A percentile compares a stretch with the other conserved stretches of the same genome.
These are phyloP conservation scores for Cistogaster globosa DNA, from an alignment of 2,888 invertebrate species.

Conservation along the genomic window DNA sequence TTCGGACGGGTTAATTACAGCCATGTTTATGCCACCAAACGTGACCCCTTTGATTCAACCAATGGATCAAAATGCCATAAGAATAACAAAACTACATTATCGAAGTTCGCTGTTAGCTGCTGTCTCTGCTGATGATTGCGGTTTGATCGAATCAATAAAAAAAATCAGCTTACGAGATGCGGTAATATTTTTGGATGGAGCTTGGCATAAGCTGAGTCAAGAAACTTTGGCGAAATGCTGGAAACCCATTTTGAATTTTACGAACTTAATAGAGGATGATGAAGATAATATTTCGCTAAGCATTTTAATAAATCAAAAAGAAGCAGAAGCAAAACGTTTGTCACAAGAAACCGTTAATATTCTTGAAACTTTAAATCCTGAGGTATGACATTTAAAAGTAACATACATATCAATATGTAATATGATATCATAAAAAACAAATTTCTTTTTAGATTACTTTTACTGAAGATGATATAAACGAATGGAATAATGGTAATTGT, in stretches of 20 bases:
- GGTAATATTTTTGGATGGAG: not conserved
- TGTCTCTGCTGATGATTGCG: not conserved
- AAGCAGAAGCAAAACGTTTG: too few relatives aligned
- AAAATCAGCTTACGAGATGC: slow-evolving; percentile 9
- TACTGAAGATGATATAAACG: not conserved
- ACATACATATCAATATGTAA: slow-evolving; percentile 2
- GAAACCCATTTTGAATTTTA: slow-evolving; percentile 5
- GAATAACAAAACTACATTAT: too few relatives aligned
- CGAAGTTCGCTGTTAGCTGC: not conserved
- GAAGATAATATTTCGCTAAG: not conserved
- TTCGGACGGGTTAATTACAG: not conserved
- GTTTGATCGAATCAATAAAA: slow-evolving; percentile 12
- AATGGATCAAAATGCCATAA: too few relatives aligned
- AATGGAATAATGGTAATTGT: not conserved
- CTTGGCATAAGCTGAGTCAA: too few relatives aligned
- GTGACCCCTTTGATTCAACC: too few relatives aligned
- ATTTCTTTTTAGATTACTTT: not conserved
- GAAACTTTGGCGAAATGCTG: not conserved
- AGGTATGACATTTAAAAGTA: slow-evolving; percentile 5
- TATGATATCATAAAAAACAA: not conserved
- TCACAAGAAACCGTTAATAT: not conserved
- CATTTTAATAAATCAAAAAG: too few relatives aligned
- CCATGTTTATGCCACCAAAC: not conserved
- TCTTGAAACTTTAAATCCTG: slow-evolving; percentile 5
- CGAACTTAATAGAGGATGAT: slow-evolving; percentile 5